Base-by-base conservation (phyloP, 2,888 invertebrate species). In the Cantharis nigra region DNA sequence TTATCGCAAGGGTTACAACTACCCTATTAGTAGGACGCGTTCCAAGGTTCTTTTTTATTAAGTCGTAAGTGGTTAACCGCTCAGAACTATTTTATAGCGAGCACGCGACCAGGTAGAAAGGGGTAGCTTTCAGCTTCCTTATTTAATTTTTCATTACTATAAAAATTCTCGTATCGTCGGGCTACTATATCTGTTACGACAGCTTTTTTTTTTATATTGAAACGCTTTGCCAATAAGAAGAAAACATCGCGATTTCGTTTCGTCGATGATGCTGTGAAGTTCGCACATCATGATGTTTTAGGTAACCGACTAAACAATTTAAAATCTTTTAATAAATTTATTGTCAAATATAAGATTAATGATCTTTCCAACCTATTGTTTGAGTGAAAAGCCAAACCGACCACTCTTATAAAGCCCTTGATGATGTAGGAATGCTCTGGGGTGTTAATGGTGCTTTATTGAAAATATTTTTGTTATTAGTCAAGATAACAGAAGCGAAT, bases 51-150 rank as follows among this genome's bases (percentile, higher is more conserved):
- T 82, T 83, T 83, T 84, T 87, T 87, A 87, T 87, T 87, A 87
- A 87, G 87, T 87, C 87, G 87, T 87, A 87, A 85, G 87, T 85
- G 87, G 87, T 87, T 86, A 87, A 87, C 87, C 87, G 86, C 86
- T 86, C 86, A 86, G 85, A 82, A 81, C 81, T 79, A 84, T 86
- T 87, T 87, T 86, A 87, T 87, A 86, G 85, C 84, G 85, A 82
- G 85, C 87, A 87, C 87, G 87, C 87, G 87, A 86, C 86, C 87
- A 87, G 87, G 87, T 87, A 87, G 80, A 86, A 86, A 85, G 83
- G 85, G 85, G 85, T 84, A 83, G 80, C 63, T 82, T 80, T 81
- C 20, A 28, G 23, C 14, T 69, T 70, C 33, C 16, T 70, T 49
- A 49, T n/a, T 49, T 49, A 49, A 49, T 49, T 49, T 49, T 49